phyloP scores from a whole-genome alignment of 2,888 invertebrate genomes.

The Entomobrya multifasciata region DNA sequence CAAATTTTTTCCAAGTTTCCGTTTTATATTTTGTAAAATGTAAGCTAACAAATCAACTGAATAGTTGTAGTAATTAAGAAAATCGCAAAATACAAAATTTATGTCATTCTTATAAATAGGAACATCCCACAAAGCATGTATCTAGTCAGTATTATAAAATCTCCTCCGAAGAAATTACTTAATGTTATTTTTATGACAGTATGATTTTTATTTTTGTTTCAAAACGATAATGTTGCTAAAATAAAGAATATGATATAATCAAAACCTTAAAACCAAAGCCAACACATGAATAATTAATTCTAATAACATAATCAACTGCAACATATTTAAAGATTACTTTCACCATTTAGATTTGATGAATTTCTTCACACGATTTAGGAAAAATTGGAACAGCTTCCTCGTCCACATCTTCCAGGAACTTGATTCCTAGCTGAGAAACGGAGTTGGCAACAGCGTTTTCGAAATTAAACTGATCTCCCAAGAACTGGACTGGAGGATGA shows the following conservation, averaged over 20 bases:
- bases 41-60: background rate
- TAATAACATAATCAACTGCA: background rate
- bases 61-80: background rate
- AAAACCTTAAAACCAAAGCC: background rate
- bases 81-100: constrained; percentile 7
- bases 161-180: constrained; percentile 36
- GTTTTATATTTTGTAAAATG: background rate
- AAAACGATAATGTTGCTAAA: constrained; percentile 17
- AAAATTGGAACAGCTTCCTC: background rate
- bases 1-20: constrained; percentile 2
- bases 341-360: no score
- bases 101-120: background rate
- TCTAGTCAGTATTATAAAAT: constrained; percentile 67
- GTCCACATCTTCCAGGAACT: constrained; percentile 9
- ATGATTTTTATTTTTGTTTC: constrained; percentile 63
- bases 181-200: constrained; percentile 51
- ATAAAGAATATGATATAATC: constrained; percentile 23
- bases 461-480: constrained; percentile 33
- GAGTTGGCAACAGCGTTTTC: constrained; percentile 30
- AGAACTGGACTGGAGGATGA: constrained; percentile 18
- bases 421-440: constrained; percentile 9
- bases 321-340: background rate
- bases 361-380: background rate
- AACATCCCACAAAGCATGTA: constrained; percentile 64
- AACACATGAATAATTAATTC: background rate